phyloP scores from a whole-genome alignment of 2,888 invertebrate species.

The Saturnia japonica region DNA sequence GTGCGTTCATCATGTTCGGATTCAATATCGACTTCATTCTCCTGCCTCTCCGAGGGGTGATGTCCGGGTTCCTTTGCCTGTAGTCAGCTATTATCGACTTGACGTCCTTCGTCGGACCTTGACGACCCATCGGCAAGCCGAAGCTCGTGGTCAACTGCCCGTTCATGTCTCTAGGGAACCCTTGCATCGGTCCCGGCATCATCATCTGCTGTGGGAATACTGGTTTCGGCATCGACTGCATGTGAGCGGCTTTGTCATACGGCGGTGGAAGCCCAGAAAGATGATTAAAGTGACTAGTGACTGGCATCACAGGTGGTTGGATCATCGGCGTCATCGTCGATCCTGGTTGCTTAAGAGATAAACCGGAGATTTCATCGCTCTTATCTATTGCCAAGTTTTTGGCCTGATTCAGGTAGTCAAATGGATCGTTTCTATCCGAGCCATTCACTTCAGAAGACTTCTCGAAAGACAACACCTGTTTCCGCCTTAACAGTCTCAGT shows the following conservation, averaged over 20 bases:
- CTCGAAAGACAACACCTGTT: constrained; percentile 82
- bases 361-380: constrained; percentile 74
- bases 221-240: constrained; percentile 72
- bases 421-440: constrained; percentile 64
- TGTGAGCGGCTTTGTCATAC: constrained; percentile 71
- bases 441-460: constrained; percentile 70
- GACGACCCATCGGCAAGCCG: constrained; percentile 83
- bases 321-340: constrained; percentile 60
- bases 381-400: constrained; percentile 75
- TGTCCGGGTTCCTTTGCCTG: constrained; percentile 88
- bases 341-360: constrained; percentile 67
- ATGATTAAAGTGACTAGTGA: constrained; percentile 66
- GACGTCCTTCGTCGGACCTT: constrained; percentile 90
- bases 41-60: constrained; percentile 85
- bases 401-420: constrained; percentile 69
- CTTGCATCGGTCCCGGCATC: constrained; percentile 67
- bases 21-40: constrained; percentile 82
- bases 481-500: constrained; percentile 85
- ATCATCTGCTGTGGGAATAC: constrained; percentile 68
- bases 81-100: constrained; percentile 92
- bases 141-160: constrained; percentile 81
- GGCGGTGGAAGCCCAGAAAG: constrained; percentile 73
- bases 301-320: constrained; percentile 63
- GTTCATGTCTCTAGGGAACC: constrained; percentile 77
- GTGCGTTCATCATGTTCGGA: constrained; percentile 70